phyloP scores from a whole-genome alignment of 2,888 invertebrate genomes.

The Drosophila fulvimacula region DNA sequence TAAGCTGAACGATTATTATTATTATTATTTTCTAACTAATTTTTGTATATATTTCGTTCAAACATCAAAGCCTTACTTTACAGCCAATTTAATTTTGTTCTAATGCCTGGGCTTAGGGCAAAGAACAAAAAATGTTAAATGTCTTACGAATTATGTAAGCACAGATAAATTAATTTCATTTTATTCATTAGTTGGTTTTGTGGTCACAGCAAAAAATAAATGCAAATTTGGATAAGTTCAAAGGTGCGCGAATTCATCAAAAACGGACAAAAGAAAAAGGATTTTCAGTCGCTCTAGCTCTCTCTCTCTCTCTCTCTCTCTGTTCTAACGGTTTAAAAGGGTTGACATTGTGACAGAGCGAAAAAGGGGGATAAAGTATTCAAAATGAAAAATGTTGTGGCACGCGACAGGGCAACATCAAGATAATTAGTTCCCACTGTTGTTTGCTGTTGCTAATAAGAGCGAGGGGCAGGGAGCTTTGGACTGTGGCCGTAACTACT shows the following conservation, averaged over 20 bases:
- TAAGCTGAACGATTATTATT: neutral
- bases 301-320: neutral
- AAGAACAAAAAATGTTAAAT: neutral
- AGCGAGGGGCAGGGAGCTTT: neutral
- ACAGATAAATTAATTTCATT: conserved; percentile 32
- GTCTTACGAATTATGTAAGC: conserved; percentile 29
- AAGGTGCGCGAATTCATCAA: conserved; percentile 35
- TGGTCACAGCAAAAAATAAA: conserved; percentile 12
- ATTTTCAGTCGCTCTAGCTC: neutral
- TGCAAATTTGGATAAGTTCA: conserved; percentile 28
- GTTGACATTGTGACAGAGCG: conserved; percentile 37
- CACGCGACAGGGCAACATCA: conserved; percentile 35
- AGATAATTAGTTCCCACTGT: conserved; percentile 33
- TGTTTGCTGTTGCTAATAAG: conserved; percentile 21
- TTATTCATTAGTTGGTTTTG: neutral
- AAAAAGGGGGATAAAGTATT: neutral
- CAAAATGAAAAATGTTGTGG: conserved; percentile 50
- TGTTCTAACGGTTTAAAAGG: conserved; percentile 11
- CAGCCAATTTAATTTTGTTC: conserved; percentile 5
- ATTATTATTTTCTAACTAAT: neutral
- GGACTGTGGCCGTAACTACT: conserved; percentile 83
- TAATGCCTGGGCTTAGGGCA: neutral
- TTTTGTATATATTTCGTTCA: neutral
- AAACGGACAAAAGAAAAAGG: conserved; percentile 25
- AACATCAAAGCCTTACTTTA: conserved; percentile 9